Conservation (phyloP, 2,888 invertebrate species). For the Pandemis corylana region DNA sequence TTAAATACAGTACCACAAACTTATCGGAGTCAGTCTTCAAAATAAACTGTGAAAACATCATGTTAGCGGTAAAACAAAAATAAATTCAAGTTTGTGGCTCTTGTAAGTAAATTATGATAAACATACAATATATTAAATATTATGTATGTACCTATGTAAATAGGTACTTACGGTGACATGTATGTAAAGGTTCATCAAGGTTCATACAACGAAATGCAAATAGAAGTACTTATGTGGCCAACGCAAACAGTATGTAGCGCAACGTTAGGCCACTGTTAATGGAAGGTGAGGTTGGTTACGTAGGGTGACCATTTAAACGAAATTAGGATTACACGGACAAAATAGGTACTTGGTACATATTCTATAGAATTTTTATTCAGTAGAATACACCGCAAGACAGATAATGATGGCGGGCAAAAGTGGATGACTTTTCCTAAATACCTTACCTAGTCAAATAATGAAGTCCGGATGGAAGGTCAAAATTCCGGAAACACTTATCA, state of each 20-base stretch:
- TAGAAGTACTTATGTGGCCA: conserved; percentile 5
- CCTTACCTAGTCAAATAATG: not conserved
- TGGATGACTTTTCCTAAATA: not conserved
- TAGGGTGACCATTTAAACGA: not conserved
- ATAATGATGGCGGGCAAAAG: not conserved
- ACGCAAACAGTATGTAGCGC: conserved; percentile 19
- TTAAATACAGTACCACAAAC: too few species aligned
- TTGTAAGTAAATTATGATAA: too few species aligned
- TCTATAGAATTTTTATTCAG: too few species aligned
- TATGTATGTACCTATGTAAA: not conserved
- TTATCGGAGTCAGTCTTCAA: too few species aligned
- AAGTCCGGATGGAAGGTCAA: not conserved
- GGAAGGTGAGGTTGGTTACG: conserved; percentile 6
- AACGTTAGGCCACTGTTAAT: conserved; percentile 7
- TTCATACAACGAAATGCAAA: conserved; percentile 20
- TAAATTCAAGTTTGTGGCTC: too few species aligned
- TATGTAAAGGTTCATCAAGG: conserved; percentile 15
- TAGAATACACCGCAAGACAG: too few species aligned
- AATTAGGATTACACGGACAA: not conserved
- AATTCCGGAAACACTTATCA: not conserved
- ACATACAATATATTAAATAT: too few species aligned
- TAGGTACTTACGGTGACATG: not conserved
- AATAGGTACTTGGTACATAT: not conserved
- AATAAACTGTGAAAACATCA: too few species aligned
- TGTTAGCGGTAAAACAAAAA: too few species aligned